A percentile compares a stretch with the other conserved stretches of the same genome.
These are phyloP conservation scores for Atrichornis clamosus DNA, from an alignment of 2,113 vertebrate genomes.

Conservation along the genomic window DNA sequence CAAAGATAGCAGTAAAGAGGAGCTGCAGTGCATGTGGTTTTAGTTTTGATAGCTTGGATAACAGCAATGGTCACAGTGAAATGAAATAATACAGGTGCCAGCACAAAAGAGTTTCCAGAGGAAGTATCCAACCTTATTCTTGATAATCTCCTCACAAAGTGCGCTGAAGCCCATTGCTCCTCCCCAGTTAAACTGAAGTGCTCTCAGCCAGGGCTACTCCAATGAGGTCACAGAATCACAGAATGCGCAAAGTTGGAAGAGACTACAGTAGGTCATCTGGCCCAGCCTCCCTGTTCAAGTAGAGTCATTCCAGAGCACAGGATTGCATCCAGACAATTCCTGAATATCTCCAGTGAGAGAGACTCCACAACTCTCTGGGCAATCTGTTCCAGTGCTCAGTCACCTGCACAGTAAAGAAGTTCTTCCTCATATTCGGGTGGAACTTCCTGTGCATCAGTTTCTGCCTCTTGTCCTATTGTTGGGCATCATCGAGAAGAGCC, in stretches of 20 bases:
- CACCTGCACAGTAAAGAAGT: neutral
- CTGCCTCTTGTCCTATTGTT: neutral
- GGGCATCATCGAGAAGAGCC: neutral
- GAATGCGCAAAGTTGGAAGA: neutral
- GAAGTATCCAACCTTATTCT: neutral
- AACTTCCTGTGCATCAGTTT: neutral
- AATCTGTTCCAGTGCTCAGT: neutral
- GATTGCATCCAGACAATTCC: neutral
- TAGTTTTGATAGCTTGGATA: neutral
- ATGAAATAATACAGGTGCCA: neutral
- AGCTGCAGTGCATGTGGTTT: neutral
- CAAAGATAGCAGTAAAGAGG: neutral
- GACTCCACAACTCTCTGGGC: neutral
- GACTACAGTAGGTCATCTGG: neutral
- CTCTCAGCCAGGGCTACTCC: neutral
- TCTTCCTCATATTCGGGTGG: neutral
- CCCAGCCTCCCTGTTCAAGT: neutral
- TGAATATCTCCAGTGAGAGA: accelerated
- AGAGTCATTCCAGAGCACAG: neutral
- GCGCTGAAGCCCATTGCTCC: neutral
- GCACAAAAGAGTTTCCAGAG: neutral
- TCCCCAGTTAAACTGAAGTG: accelerated
- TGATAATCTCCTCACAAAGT: neutral
- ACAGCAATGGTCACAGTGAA: neutral
- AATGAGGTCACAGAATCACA: neutral